Percentiles rank a stretch among this genome's conserved stretches.
Evolutionary conservation across 2,113 vertebrate species (phyloP).

Genomic region (Aspidoscelis tigris): DNA sequence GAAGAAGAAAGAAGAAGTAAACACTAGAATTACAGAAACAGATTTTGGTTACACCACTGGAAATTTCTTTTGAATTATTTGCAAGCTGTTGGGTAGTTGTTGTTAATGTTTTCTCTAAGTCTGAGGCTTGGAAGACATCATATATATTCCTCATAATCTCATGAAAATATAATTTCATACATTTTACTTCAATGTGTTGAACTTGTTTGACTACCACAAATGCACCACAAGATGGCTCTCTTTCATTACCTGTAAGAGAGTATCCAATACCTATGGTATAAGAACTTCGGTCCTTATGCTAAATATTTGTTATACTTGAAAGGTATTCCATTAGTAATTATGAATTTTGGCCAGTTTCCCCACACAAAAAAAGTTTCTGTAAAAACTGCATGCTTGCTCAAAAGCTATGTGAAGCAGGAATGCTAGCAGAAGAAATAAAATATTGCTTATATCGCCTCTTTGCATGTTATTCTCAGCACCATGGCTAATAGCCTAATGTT

Average conservation of each 20-base stretch:
- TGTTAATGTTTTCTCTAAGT: too few relatives aligned
- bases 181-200: neutral
- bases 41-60: too few relatives aligned
- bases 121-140: too few relatives aligned
- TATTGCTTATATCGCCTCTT: neutral
- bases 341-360: neutral
- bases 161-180: too few relatives aligned
- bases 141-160: too few relatives aligned
- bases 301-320: neutral
- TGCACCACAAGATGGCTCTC: conserved; percentile 64
- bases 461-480: neutral
- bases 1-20: too few relatives aligned
- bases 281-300: neutral
- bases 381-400: neutral
- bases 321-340: neutral
- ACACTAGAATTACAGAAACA: too few relatives aligned
- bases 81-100: too few relatives aligned
- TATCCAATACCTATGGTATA: rapidly evolving
- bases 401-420: neutral
- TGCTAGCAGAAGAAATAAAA: neutral
- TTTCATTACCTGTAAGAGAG: neutral
- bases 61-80: too few relatives aligned
- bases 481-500: neutral
- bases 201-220: neutral
- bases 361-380: neutral